A percentile compares a stretch with the other conserved stretches of the same genome.
Conservation (phyloP, 2,797 vertebrate species). For the Varecia variegata region DNA sequence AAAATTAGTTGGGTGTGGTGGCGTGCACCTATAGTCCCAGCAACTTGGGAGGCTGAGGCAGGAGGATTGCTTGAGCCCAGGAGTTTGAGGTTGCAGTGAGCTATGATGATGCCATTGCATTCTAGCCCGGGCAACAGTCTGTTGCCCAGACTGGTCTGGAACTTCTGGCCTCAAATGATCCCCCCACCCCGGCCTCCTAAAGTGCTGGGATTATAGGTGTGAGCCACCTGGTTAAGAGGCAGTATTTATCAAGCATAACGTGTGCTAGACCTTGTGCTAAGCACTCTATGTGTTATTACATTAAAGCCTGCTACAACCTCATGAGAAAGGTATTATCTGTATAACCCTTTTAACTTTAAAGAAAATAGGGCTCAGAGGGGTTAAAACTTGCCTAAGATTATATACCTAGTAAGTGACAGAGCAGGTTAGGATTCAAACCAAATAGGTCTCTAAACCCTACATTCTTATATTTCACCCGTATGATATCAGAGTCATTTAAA, state of each 20-base stretch:
- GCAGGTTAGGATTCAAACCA: background rate
- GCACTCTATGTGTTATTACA: background rate
- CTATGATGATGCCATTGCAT: background rate
- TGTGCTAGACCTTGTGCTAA: background rate
- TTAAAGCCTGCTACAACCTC: background rate
- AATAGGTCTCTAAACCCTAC: background rate
- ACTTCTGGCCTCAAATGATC: background rate
- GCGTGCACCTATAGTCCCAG: background rate
- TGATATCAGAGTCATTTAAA: background rate
- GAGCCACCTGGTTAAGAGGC: background rate
- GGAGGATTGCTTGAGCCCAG: background rate
- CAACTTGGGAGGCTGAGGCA: background rate
- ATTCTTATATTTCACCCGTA: background rate
- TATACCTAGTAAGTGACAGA: background rate
- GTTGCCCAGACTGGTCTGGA: background rate
- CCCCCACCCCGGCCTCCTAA: background rate
- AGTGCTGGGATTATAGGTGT: background rate
- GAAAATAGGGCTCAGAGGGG: conserved; percentile 1
- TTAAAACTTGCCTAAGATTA: background rate
- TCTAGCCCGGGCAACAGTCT: background rate
- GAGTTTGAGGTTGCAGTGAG: background rate
- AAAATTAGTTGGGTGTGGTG: background rate
- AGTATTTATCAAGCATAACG: background rate
- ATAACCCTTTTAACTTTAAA: background rate
- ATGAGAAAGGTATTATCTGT: background rate